Conservation (phyloP, 2,113 vertebrate species). For the Macheiramphus alcinus region DNA sequence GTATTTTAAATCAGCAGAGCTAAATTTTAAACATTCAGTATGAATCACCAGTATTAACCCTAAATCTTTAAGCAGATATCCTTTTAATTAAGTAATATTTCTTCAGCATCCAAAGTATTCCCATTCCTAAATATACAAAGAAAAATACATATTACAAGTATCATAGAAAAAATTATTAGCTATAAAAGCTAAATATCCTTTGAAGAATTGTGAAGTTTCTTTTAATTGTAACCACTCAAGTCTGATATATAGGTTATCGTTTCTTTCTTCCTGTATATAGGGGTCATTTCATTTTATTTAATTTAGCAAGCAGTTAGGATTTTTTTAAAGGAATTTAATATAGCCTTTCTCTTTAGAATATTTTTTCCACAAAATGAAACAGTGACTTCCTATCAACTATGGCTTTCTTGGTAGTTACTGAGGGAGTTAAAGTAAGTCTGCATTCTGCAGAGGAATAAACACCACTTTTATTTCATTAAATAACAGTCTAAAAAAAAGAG, state of each 20-base stretch:
- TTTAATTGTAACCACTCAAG: not conserved
- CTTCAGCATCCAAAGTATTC: not conserved
- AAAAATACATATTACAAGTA: not conserved
- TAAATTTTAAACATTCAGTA: not conserved
- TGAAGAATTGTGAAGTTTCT: not conserved
- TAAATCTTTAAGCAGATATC: not conserved
- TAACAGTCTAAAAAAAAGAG: not conserved
- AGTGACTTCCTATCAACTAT: not conserved
- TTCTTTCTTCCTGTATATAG: not conserved
- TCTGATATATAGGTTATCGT: not conserved
- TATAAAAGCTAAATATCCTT: not conserved
- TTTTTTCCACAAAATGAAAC: not conserved
- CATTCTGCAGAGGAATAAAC: not conserved
- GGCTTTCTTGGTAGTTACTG: not conserved
- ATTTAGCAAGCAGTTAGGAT: not conserved
- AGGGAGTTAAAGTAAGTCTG: not conserved
- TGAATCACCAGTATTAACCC: not conserved
- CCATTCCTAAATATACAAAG: not conserved
- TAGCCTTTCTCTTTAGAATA: not conserved
- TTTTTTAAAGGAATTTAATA: not conserved
- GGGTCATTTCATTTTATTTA: not conserved
- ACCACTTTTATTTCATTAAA: not conserved
- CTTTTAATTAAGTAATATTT: not conserved
- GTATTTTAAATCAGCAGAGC: not conserved
- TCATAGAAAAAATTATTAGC: not conserved